Evolutionary conservation across 2,113 vertebrate genomes (phyloP).

Genomic region (Euleptes europaea): DNA sequence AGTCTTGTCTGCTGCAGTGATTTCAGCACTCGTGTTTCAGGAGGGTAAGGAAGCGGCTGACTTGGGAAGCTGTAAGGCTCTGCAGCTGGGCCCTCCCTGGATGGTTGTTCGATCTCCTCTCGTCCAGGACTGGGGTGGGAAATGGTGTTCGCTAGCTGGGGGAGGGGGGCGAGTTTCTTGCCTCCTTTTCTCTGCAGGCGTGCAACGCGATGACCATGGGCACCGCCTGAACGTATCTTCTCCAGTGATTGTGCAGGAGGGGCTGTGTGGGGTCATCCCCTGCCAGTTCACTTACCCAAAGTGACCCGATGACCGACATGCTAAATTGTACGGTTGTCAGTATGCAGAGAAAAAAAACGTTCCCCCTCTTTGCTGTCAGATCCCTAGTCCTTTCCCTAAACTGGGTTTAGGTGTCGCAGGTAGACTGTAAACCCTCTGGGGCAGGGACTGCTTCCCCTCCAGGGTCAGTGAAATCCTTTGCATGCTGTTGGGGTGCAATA

Average conservation of each 20-base stretch:
- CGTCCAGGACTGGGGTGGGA: too few species aligned
- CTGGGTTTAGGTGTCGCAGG: too few species aligned
- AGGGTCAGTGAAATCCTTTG: too few species aligned
- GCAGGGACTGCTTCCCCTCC: too few species aligned
- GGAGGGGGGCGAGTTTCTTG: not conserved
- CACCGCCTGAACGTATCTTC: not conserved
- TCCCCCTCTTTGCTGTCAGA: too few species aligned
- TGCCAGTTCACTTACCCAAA: not conserved
- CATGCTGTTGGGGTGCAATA: too few species aligned
- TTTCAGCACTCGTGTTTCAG: not conserved
- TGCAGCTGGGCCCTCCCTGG: not conserved
- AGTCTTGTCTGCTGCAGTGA: not conserved
- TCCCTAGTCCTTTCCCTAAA: too few species aligned
- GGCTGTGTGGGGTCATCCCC: not conserved
- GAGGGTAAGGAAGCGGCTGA: not conserved
- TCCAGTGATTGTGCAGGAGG: not conserved
- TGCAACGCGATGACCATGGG: accelerated
- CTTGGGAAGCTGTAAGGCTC: not conserved
- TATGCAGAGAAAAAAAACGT: not conserved
- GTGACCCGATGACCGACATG: accelerated
- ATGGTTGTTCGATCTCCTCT: not conserved
- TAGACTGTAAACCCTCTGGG: too few species aligned
- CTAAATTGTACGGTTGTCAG: not conserved
- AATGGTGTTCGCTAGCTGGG: not conserved
- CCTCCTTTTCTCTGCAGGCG: not conserved